Base-by-base conservation (phyloP, 1,140 invertebrate species). In the Sycobia sp. region DNA sequence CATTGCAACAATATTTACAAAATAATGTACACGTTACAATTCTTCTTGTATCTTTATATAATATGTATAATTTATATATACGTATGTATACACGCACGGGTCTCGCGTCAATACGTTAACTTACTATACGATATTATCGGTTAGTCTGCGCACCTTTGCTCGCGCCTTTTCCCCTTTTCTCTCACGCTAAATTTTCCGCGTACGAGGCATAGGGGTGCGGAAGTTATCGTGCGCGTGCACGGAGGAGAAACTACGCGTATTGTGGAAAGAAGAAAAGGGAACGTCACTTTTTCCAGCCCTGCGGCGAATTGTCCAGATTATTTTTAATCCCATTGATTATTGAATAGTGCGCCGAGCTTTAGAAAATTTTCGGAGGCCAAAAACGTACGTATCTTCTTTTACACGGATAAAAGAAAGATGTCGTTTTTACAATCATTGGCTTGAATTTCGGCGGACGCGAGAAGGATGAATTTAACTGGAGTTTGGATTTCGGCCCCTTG, bases 1-100 rank as follows among this genome's bases (percentile, higher is more conserved):
- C 76, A 79, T 73, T 67, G 72, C 61, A 77, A 77, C 75, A 76
- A 74, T 79, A 79, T 79, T 78, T 79, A 79, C 77, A 79, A 65
- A 59, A 20, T 73, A 79, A 72, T 76, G 68, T 79, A 79, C 76
- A 78, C 38, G 29, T 58, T 53, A 57, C 27, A 64, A 50, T 57
- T 43, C 20, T 70, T 67, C 72, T 71, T 18, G 5, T 47, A 9
- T 51, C 27, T 46, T 16, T 39, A 54, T 53, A 38, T 53, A 50
- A 25, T 50, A 63, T 65, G 64, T 71, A 58, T 56, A 71, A n/a
- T 34, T 20, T 22, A 22, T 51, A 38, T 43, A 16, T 43, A 43
- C 20, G 16, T 43, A 43, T 20, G 16, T 20, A 43, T 18, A 43
- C 44, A 36, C 20, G 18, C 25, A 49, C 14, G 18, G 20, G 16